A percentile compares a stretch with the other conserved stretches of the same genome.
Conservation (phyloP, 2,888 invertebrate species). For the Acronicta alni region DNA sequence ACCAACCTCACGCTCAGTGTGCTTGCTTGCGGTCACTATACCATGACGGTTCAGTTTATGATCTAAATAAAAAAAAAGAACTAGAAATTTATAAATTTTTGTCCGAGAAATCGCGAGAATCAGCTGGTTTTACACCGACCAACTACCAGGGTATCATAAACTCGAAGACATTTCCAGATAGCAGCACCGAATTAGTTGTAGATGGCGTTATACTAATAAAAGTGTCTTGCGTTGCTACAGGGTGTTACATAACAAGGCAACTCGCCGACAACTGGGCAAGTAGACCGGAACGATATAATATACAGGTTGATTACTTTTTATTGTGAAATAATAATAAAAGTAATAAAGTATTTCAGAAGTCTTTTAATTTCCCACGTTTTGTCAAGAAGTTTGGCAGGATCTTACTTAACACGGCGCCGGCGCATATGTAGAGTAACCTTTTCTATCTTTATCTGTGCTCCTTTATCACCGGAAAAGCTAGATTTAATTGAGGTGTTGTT, state of each 20-base stretch:
- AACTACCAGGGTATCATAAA: conserved; percentile 47
- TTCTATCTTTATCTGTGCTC: no score
- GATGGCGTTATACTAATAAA: conserved; percentile 66
- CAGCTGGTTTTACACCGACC: background rate
- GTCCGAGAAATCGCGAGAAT: background rate
- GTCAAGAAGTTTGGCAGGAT: background rate
- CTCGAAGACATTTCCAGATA: conserved; percentile 21
- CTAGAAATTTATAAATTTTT: background rate
- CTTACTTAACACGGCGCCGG: background rate
- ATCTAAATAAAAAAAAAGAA: no score
- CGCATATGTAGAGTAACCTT: no score
- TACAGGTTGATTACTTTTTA: conserved; percentile 70
- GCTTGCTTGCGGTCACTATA: no score
- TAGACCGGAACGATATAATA: conserved; percentile 80
- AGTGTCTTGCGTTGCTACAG: conserved; percentile 73
- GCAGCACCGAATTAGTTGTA: conserved; percentile 45
- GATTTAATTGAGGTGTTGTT: no score
- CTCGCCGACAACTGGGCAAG: conserved; percentile 73
- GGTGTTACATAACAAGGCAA: conserved; percentile 80
- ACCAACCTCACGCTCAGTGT: no score
- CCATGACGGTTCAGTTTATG: no score
- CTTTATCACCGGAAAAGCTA: no score
- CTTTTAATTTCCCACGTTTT: conserved; percentile 17
- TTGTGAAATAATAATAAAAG: conserved; percentile 17
- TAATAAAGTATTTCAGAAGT: background rate